Base-by-base conservation (phyloP, 2,113 vertebrate genomes). In the Notechis scutatus region DNA sequence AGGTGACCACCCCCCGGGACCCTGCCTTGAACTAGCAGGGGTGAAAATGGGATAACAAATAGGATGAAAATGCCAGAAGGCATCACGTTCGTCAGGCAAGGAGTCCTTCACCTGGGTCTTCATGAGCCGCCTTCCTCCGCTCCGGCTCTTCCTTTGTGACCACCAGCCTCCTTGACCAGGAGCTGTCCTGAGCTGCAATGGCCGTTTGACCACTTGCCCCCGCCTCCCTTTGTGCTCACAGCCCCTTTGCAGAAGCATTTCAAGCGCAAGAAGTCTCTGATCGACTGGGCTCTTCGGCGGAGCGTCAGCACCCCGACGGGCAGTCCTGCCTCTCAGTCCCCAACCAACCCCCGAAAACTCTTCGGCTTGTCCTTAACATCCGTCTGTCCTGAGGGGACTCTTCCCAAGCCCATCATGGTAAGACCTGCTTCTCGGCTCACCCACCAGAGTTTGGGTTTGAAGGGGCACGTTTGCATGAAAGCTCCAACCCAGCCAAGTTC, bases 361-460 rank as follows among this genome's bases (percentile, higher is more conserved):
- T 98, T 98, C 0, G 98, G 98, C 88, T 95, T 98, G 1, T 97
- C 98, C 12, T 95, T 98, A 26, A 96, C 97, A 21, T 97, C 97
- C 11, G 95, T 98, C 59, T 98, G 98, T 94, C 96, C 92, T 59
- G 97, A 98, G 0, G 98, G 98, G 86, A 97, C 96, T 91, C 97
- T 98, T 69, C 98, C 98, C 91, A 98, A 97, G 91, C 97, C 97
- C 1, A 97, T 98, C 74, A 97, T 97, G 97, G 98, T 98, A 96
- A 97, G 94, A 52, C 45, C 15, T 56, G 87, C 11, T 39, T 92
- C 92, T 15, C 29, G 6, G 74, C 18, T 81, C 3, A 39, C 86
- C 1, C 52, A n/a, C 39, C 86, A 1, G 0, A 92, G 56, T 39
- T n/a, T 42, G 18, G 14, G 15, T 11, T 47, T n/a, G 45, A 24